A percentile compares a stretch with the other conserved stretches of the same genome.
Evolutionary conservation across 2,797 vertebrate species (phyloP).

Genomic region (Adrianichthys oophorus): DNA sequence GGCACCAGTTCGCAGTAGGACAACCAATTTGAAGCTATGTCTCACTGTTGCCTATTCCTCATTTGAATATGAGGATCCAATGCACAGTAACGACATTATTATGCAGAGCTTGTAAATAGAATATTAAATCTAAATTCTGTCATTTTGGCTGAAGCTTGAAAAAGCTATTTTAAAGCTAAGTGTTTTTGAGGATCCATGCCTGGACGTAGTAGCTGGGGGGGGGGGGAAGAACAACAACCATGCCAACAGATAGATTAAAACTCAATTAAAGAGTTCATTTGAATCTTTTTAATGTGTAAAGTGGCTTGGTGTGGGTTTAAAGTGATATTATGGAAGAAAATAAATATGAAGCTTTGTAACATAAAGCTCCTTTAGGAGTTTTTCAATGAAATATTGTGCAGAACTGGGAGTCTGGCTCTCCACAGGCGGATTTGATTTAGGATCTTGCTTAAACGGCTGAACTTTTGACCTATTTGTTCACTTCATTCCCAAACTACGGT

Average conservation of each 20-base stretch:
- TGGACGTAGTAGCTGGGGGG: constrained; percentile 33
- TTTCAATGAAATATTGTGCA: constrained; percentile 5
- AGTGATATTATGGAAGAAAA: constrained; percentile 22
- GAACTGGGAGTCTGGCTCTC: constrained; percentile 17
- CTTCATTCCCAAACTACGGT: no score
- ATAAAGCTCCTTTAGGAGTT: background rate
- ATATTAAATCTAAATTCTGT: constrained; percentile 68
- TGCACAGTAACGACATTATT: constrained; percentile 63
- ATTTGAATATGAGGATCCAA: constrained; percentile 64
- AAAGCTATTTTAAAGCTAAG: constrained; percentile 44
- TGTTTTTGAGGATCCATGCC: constrained; percentile 28
- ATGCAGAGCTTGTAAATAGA: constrained; percentile 60
- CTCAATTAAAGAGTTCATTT: constrained; percentile 61
- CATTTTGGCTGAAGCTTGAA: constrained; percentile 53
- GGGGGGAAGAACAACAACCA: constrained; percentile 23
- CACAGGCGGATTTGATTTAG: constrained; percentile 2
- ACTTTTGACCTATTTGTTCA: constrained; percentile 83
- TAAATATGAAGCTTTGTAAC: constrained; percentile 1
- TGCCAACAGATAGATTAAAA: constrained; percentile 55
- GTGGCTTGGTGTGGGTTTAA: constrained; percentile 40
- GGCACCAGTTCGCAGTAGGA: constrained; percentile 52
- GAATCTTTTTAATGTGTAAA: constrained; percentile 45
- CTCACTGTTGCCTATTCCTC: constrained; percentile 50
- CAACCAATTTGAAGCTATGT: constrained; percentile 65
- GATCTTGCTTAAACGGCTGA: constrained; percentile 73